Base-by-base conservation (phyloP, 2,888 invertebrate species). In the Embidobia sp. region DNA sequence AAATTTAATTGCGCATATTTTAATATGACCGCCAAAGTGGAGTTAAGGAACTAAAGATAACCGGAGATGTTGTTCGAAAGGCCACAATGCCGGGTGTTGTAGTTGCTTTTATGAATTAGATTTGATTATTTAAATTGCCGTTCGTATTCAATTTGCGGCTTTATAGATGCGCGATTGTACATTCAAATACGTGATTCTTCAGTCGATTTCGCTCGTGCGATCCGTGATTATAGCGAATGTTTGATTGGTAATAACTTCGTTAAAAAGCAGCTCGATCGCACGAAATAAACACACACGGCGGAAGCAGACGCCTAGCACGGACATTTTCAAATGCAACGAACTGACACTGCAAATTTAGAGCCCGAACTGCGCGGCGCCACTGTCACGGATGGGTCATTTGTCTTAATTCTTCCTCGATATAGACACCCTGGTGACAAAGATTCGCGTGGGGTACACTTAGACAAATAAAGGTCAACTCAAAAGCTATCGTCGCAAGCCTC, bases 281-380 rank as follows among this genome's bases (percentile, higher is more conserved):
- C n/a, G n/a, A n/a, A n/a, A n/a, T n/a, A n/a, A n/a, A n/a, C n/a
- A n/a, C n/a, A n/a, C n/a, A n/a, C n/a, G n/a, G n/a, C 8, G 16
- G 49, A 11, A 31, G 44, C 4, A 31, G 26, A 19, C 13, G 16
- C 18, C 15, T 11, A 10, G 11, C 19, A 15, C 15, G 33, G 18
- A 44, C 46, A 35, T 33, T 69, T 51, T 49, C 26, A 15, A 29
- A 63, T 53, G 46, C 42, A 22, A 19, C 35, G 31, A n/a, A n/a
- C n/a, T n/a, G n/a, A n/a, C n/a, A n/a, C n/a, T n/a, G n/a, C n/a
- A 63, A 57, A 73, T 73, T 73, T 66, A 66, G 48, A 66, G 49
- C 33, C 48, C n/a, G 2, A 55, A 35, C 63, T 18, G 42, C 48
- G 19, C 35, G 73, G 73, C 64, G 73, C 64, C 64, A n/a, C 53